Evolutionary conservation across 2,113 vertebrate genomes (phyloP).

Genomic region (Pseudonaja textilis): DNA sequence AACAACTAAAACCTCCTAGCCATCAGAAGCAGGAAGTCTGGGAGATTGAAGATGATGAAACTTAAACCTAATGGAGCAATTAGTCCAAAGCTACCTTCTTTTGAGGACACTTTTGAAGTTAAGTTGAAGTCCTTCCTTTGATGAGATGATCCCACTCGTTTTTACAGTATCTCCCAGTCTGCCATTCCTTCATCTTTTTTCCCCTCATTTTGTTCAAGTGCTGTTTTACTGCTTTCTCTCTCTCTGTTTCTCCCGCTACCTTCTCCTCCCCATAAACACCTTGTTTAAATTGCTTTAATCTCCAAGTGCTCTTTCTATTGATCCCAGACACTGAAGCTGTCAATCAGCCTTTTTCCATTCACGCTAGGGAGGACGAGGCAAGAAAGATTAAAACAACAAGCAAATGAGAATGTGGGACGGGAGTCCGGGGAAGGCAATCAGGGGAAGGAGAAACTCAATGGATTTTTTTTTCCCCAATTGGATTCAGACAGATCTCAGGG

Average conservation of each 20-base stretch:
- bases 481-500: background rate
- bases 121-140: conserved; percentile 60
- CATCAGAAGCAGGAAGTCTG: conserved; percentile 18
- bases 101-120: conserved; percentile 56
- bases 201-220: conserved; percentile 66
- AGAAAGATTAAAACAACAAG: conserved; percentile 77
- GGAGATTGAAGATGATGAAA: background rate
- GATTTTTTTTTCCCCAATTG: background rate
- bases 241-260: background rate
- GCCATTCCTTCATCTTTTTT: conserved; percentile 55
- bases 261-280: conserved; percentile 64
- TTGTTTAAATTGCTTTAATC: conserved; percentile 75
- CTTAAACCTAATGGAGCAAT: conserved; percentile 73
- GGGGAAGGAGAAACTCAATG: background rate
- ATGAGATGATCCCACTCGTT: conserved; percentile 37
- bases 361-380: conserved; percentile 17
- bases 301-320: conserved; percentile 67
- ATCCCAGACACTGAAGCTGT: conserved; percentile 71
- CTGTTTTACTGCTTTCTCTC: conserved; percentile 57
- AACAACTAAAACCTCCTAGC: background rate
- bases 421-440: background rate
- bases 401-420: conserved; percentile 36
- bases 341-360: conserved; percentile 68
- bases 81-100: conserved; percentile 67
- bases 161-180: background rate